Percentiles rank a stretch among this genome's conserved stretches.
Conservation (phyloP, 30 jellyfish, hydroid and myxozoan genomes). For the Aurelia coerulea region DNA sequence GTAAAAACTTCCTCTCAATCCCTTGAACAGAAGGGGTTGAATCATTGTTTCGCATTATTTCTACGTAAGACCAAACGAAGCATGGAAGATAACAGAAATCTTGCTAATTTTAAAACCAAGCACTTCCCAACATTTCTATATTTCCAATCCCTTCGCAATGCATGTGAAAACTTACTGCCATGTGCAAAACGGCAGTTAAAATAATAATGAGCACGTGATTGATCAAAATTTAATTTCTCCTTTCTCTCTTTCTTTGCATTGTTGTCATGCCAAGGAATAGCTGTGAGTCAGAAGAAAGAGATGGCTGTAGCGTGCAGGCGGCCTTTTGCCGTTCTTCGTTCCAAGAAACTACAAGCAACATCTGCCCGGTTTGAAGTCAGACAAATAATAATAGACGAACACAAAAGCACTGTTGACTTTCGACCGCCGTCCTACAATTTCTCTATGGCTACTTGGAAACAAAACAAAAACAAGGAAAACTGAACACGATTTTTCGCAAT, state of each 20-base stretch:
- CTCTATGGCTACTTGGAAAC: slow-evolving; percentile 36
- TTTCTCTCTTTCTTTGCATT: not conserved
- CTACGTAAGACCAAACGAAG: too few relatives aligned
- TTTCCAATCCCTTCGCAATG: too few relatives aligned
- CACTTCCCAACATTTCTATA: too few relatives aligned
- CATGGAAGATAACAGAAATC: too few relatives aligned
- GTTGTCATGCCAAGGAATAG: slow-evolving; percentile 29
- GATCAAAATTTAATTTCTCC: slow-evolving; percentile 35
- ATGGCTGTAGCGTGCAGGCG: slow-evolving; percentile 6
- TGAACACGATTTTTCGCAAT: not conserved
- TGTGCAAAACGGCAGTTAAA: too few relatives aligned
- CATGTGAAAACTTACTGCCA: too few relatives aligned
- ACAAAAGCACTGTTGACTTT: not conserved
- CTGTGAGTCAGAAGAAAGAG: slow-evolving; percentile 18
- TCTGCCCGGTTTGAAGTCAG: not conserved
- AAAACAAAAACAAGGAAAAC: slow-evolving; percentile 30
- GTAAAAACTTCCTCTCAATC: too few relatives aligned
- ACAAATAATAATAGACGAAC: not conserved
- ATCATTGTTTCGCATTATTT: too few relatives aligned
- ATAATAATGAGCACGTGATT: not conserved
- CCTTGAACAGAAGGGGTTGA: not conserved
- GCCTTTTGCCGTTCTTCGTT: not conserved
- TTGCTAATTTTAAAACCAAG: too few relatives aligned
- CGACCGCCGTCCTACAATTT: slow-evolving; percentile 6
- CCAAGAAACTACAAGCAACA: slow-evolving; percentile 2